Conservation (phyloP, 2,797 vertebrate species). For the Acanthopagrus latus region DNA sequence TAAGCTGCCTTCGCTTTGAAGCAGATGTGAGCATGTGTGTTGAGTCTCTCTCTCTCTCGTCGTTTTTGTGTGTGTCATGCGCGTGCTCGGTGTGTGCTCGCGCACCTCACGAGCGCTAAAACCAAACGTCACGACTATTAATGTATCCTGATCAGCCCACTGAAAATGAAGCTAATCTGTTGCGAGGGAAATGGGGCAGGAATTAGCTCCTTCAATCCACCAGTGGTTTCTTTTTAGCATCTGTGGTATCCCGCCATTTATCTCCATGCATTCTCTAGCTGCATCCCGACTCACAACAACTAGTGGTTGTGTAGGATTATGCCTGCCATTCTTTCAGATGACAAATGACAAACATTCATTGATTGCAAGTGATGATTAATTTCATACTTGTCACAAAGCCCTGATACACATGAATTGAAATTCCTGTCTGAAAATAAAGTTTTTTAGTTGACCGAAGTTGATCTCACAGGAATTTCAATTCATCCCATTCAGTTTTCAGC, state of each 20-base stretch:
- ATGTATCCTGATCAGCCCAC: slow-evolving; percentile 76
- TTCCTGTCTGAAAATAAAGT: slow-evolving; percentile 49
- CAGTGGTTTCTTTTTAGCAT: slow-evolving; percentile 56
- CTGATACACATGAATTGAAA: slow-evolving; percentile 76
- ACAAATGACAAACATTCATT: slow-evolving; percentile 48
- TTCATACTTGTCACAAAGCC: slow-evolving; percentile 71
- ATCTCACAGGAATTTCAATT: slow-evolving; percentile 71
- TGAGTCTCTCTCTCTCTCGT: slow-evolving; percentile 23
- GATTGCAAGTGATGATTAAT: slow-evolving; percentile 69
- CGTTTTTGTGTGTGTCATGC: slow-evolving; percentile 35
- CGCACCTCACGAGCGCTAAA: slow-evolving; percentile 48
- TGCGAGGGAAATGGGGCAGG: slow-evolving; percentile 70
- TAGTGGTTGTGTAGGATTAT: slow-evolving; percentile 48
- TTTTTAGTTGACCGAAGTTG: slow-evolving; percentile 20
- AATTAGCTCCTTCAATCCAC: slow-evolving; percentile 58
- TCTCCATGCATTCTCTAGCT: slow-evolving; percentile 51
- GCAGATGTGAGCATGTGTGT: slow-evolving; percentile 67
- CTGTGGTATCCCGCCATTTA: slow-evolving; percentile 49
- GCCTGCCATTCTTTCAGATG: slow-evolving; percentile 51
- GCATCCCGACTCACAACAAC: slow-evolving; percentile 47
- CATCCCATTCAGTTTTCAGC: slow-evolving; percentile 67
- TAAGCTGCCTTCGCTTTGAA: slow-evolving; percentile 74
- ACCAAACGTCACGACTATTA: slow-evolving; percentile 75
- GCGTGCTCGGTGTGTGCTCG: slow-evolving; percentile 39
- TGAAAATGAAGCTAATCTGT: slow-evolving; percentile 80